Evolutionary conservation across 2,888 invertebrate genomes (phyloP), one percentile per base, ranked within the genome.

Genomic region (Reticulitermes lucifugus): DNA sequence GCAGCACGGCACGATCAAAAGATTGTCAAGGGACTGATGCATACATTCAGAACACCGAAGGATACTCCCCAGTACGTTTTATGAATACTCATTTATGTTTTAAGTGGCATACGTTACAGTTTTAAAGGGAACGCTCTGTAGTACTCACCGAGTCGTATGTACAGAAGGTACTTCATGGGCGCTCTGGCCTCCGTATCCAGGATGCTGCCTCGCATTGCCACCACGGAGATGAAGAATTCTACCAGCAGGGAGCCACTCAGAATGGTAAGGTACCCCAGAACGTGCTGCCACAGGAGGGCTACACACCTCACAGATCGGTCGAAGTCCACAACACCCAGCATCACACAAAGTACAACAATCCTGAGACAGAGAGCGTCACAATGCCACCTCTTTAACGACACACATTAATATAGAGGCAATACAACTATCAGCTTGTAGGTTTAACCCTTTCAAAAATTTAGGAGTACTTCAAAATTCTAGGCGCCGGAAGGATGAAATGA

Each of bases 201-300:
- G 88, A 97, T 96, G 89, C 95, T 95, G 86, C 97, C 97, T 87
- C 96, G 92, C 91, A 96, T 94, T 87, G 96, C 95, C 87, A 96
- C 93, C 89, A 94, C 92, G 89, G 95, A 95, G 88, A 96, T 95
- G 88, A 93, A 93, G 86, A 94, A 92, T 91, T 97, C 97, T 88
- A 95, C 92, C 87, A 94, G 90, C 91, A 94, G 92, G 86, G 93
- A 94, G 88, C 91, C 93, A 46, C 91, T 90, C 87, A 95, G 91
- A 87, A 95, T 92, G 79, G 91, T 92, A 88, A 94, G 90, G 90
- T 95, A 94, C 83, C 94, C 94, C 71, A 95, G 89, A 79, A 95
- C 91, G 89, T 94, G 93, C 87, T 93, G 91, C 92, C 93, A 92
- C 83, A 93, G 90, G 86, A 92, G 91, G 83, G 92, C 89, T 83